phyloP scores from a whole-genome alignment of 2,113 vertebrate genomes.

The Rhizomys pruinosus region DNA sequence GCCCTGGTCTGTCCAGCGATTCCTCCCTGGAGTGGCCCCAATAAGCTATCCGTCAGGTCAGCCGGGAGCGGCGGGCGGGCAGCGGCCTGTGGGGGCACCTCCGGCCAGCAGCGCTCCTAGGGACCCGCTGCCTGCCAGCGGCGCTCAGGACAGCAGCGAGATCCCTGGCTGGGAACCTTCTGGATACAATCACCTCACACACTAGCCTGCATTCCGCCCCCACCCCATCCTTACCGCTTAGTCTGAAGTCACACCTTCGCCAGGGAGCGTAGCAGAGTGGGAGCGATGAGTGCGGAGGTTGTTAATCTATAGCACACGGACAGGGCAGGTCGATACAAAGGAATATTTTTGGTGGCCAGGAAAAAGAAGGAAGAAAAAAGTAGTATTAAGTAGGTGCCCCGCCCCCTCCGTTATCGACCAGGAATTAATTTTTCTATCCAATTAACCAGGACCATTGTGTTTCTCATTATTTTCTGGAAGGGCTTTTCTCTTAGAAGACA shows the following conservation, averaged over 20 bases:
- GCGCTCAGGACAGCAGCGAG: constrained; percentile 85
- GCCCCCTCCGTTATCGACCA: background rate
- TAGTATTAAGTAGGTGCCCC: constrained; percentile 49
- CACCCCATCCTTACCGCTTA: constrained; percentile 84
- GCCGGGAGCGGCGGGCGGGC: constrained; percentile 54
- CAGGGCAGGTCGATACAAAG: constrained; percentile 81
- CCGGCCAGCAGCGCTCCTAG: constrained; percentile 71
- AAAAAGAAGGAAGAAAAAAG: background rate
- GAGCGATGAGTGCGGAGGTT: constrained; percentile 51
- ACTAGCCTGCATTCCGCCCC: constrained; percentile 93
- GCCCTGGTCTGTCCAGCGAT: constrained; percentile 76
- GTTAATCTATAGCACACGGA: constrained; percentile 82
- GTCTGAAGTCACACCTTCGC: constrained; percentile 88
- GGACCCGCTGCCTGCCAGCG: constrained; percentile 78
- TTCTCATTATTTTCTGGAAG: constrained; percentile 69
- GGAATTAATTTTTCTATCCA: constrained; percentile 24
- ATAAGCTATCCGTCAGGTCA: constrained; percentile 89
- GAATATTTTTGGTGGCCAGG: constrained; percentile 73
- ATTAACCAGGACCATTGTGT: constrained; percentile 50
- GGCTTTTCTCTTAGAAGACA: constrained; percentile 9
- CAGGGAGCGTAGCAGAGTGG: constrained; percentile 68
- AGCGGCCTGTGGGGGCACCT: constrained; percentile 79
- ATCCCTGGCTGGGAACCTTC: constrained; percentile 94
- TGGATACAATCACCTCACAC: constrained; percentile 99
- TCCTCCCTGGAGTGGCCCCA: constrained; percentile 79